Evolutionary conservation across 2,888 invertebrate genomes (phyloP).

Genomic region (Tetropium fuscum): DNA sequence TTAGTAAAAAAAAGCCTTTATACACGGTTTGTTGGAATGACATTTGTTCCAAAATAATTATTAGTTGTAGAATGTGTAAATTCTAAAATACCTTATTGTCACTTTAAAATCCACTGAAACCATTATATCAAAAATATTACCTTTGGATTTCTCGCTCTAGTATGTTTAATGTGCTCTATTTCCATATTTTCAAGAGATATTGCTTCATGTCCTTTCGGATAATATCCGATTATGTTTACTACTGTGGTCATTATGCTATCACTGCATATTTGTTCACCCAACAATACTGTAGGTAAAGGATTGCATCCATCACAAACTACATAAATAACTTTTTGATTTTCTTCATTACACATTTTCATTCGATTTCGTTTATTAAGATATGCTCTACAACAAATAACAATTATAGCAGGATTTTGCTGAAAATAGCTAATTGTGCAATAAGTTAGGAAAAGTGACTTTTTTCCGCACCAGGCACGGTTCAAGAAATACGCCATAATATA

Average conservation of each 20-base stretch:
- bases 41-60: background rate
- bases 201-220: constrained; percentile 34
- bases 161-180: constrained; percentile 38
- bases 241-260: constrained; percentile 30
- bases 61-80: background rate
- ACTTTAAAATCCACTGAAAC: background rate
- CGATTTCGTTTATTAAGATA: constrained; percentile 28
- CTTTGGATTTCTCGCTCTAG: constrained; percentile 7
- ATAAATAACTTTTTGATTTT: constrained; percentile 31
- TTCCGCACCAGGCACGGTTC: background rate
- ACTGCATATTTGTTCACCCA: constrained; percentile 34
- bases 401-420: no score
- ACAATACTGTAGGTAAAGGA: constrained; percentile 35
- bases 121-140: constrained; percentile 16
- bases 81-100: background rate
- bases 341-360: constrained; percentile 16
- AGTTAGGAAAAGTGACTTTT: no score
- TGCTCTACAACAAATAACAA: constrained; percentile 10
- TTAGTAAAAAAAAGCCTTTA: no score
- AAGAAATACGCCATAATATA: no score
- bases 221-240: constrained; percentile 36
- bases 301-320: constrained; percentile 43
- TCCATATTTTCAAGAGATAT: constrained; percentile 39
- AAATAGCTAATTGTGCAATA: no score
- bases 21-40: constrained; percentile 1